Percentiles rank a stretch among this genome's conserved stretches.
phyloP scores from a whole-genome alignment of 2,113 vertebrate genomes.

The Mobula birostris region DNA sequence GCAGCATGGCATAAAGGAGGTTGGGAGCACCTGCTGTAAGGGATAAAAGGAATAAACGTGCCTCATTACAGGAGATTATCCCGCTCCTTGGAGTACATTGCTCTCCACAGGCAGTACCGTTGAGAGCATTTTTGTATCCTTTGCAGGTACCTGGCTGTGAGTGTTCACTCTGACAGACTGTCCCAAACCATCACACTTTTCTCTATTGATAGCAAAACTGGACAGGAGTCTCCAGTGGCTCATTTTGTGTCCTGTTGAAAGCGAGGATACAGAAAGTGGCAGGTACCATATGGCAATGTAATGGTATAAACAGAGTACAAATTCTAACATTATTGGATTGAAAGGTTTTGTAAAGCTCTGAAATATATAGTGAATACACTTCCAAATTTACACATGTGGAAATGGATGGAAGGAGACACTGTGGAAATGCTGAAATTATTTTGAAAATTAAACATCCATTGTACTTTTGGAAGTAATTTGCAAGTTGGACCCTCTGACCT shows the following conservation, averaged over 20 bases:
- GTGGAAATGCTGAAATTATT: background rate
- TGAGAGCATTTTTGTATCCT: background rate
- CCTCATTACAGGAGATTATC: background rate
- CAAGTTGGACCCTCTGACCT: background rate
- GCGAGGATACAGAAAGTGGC: background rate
- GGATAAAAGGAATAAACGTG: background rate
- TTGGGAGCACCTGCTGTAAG: no score
- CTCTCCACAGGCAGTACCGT: background rate
- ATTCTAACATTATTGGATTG: background rate
- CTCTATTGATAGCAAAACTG: background rate
- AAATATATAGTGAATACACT: background rate
- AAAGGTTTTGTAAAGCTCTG: background rate
- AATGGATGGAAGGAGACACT: background rate
- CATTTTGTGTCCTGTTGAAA: background rate
- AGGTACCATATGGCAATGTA: background rate
- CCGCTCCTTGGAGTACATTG: background rate
- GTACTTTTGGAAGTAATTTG: background rate
- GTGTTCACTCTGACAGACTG: background rate
- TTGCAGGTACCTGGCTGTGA: background rate
- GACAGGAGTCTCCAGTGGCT: background rate
- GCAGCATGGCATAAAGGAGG: no score
- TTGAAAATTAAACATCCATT: background rate
- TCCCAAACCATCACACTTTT: background rate
- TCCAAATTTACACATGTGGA: background rate
- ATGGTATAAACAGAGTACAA: background rate